Base-by-base conservation (phyloP, 2,113 vertebrate species). In the Eclectus roratus region DNA sequence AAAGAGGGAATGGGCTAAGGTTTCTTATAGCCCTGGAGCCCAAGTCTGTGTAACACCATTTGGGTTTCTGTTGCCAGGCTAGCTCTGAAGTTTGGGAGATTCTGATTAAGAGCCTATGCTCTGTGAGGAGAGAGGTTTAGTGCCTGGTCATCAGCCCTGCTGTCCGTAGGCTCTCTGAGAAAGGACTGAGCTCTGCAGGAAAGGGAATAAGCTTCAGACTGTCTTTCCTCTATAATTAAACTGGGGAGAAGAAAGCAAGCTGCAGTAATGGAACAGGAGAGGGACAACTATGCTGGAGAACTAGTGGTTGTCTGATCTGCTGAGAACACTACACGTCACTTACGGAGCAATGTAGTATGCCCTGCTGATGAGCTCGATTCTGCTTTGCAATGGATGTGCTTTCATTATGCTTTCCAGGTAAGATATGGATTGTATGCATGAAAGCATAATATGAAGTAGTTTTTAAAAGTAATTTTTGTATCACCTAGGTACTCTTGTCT, bases 251-350 rank as follows among this genome's bases (percentile, higher is more conserved):
- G 50, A 61, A 70, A 91, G 33, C 5, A 66, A 44, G 33, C 13
- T 56, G 17, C 0, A 2, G 35, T 66, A 56, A 35, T 24, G 8
- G 37, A 68, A 14, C 13, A 27, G 28, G 15, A 89, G 31, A 52
- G 16, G 8, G 10, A 18, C 6, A 39, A 8, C 11, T 15, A 13
- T 35, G 24, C 20, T 63, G 46, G 60, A 89, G 60, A 69, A 35
- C 21, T 27, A 50, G 44, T 6, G 27, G 29, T 35, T 41, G 4
- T 65, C 21, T 71, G 63, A 41, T 27, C 63, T 69, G 25, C 33
- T 60, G 35, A 35, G 24, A 83, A 4, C 1, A 2, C 19, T 20
- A 3, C 9, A 2, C 0, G 0, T 56, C 13, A 9, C 20, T 18
- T 73, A 21, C 20, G 20, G 35, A 60, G 49, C 5, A 15, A 29